These are phyloP conservation scores for Homalodisca vitripennis DNA, from an alignment of 1,140 invertebrate genomes.

Conservation along the genomic window DNA sequence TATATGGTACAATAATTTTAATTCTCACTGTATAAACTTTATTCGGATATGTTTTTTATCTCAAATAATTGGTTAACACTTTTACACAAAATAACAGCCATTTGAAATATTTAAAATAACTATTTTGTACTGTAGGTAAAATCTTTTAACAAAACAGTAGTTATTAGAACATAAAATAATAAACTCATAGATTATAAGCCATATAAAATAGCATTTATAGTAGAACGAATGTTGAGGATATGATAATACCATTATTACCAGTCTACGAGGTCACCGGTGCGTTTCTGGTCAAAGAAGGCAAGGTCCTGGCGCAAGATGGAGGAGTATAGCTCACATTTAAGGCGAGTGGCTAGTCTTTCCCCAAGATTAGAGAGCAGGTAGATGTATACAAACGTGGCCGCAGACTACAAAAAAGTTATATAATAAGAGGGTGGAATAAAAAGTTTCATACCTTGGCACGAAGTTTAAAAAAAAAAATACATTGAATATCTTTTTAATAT, in stretches of 20 bases:
- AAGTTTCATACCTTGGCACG: too few species aligned
- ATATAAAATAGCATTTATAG: background rate
- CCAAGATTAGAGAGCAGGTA: constrained; percentile 81
- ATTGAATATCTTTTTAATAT: too few species aligned
- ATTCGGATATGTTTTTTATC: too few species aligned
- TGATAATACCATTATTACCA: constrained; percentile 52
- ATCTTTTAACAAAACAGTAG: background rate
- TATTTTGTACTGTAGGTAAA: background rate
- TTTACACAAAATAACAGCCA: background rate
- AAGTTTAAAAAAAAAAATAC: too few species aligned
- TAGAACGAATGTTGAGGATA: background rate
- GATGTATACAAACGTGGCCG: constrained; percentile 89
- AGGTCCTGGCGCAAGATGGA: constrained; percentile 87
- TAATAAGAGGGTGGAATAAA: too few species aligned
- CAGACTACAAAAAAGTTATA: constrained; percentile 59
- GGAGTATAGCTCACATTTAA: constrained; percentile 79
- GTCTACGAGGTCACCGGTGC: constrained; percentile 89
- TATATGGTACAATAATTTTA: too few species aligned
- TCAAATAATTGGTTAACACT: background rate
- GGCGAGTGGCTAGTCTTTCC: constrained; percentile 76
- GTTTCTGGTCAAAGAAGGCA: constrained; percentile 85
- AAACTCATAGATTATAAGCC: background rate
- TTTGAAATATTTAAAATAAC: background rate
- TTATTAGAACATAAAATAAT: background rate
- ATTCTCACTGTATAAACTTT: too few species aligned